Evolutionary conservation across 2,797 vertebrate species (phyloP).

Genomic region (Sparus aurata): DNA sequence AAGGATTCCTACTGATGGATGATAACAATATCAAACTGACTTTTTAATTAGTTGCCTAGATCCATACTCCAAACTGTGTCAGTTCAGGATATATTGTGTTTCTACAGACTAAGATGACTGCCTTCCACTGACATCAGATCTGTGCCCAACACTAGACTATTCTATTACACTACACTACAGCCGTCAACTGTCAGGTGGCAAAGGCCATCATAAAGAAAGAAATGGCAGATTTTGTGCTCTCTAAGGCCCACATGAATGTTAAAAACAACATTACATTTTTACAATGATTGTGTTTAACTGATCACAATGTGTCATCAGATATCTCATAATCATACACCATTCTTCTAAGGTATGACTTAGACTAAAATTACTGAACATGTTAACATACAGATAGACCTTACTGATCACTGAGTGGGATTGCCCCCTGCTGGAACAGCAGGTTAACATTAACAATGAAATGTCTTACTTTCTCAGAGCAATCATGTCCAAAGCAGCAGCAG

Average conservation of each 20-base stretch:
- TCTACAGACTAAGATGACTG: conserved; percentile 1
- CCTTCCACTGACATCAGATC: conserved; percentile 7
- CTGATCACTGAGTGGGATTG: conserved; percentile 1
- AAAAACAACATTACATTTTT: not conserved
- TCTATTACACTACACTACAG: not conserved
- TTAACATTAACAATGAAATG: not conserved
- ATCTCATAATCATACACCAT: not conserved
- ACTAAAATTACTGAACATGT: not conserved
- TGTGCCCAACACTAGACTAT: not conserved
- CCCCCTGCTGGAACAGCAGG: conserved; percentile 51
- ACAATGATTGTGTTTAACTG: not conserved
- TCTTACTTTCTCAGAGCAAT: conserved; percentile 48
- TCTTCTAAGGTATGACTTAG: not conserved
- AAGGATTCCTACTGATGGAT: not conserved
- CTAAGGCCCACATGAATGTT: too few species aligned
- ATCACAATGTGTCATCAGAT: not conserved
- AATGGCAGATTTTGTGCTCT: not conserved
- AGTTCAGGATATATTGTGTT: not conserved
- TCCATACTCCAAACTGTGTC: not conserved
- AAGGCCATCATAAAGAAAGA: not conserved
- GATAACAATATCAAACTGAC: too few species aligned
- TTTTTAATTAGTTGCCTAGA: not conserved
- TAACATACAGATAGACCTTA: too few species aligned
- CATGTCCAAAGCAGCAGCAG: conserved; percentile 91
- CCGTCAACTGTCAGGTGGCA: not conserved